phyloP scores from a whole-genome alignment of 2,797 vertebrate species.

The Cheirogaleus major region DNA sequence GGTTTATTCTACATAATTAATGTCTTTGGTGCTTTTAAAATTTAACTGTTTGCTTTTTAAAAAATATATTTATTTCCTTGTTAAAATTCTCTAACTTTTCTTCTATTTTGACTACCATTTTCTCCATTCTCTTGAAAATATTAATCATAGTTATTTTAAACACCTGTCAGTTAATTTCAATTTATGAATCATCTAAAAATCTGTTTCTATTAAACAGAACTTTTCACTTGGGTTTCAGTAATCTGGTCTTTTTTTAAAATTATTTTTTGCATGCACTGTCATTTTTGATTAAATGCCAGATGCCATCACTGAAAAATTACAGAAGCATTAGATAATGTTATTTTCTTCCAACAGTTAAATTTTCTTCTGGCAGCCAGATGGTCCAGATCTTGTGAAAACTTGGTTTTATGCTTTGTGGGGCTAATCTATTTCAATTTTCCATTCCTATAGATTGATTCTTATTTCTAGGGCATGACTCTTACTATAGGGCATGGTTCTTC shows the following conservation, averaged over 20 bases:
- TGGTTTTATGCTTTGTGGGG: background rate
- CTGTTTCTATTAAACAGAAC: background rate
- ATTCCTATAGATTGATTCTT: background rate
- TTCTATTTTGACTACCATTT: background rate
- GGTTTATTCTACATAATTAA: background rate
- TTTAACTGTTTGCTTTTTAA: background rate
- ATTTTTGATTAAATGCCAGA: background rate
- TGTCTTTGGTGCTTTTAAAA: background rate
- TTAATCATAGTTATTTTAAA: constrained; percentile 11
- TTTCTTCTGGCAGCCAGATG: background rate
- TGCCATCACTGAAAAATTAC: background rate
- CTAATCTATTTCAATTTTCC: background rate
- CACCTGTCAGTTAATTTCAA: background rate
- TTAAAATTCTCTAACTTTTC: background rate
- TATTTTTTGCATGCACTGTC: background rate
- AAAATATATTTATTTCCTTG: background rate
- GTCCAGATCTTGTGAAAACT: background rate
- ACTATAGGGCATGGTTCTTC: background rate
- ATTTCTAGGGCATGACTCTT: background rate
- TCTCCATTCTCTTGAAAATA: background rate
- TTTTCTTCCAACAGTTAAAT: background rate
- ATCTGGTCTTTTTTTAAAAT: background rate
- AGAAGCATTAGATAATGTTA: background rate
- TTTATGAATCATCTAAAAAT: background rate
- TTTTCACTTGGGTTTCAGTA: constrained; percentile 28